A percentile compares a stretch with the other conserved stretches of the same genome.
Evolutionary conservation across 2,113 vertebrate species (phyloP).

Genomic region (Glareola pratincola): DNA sequence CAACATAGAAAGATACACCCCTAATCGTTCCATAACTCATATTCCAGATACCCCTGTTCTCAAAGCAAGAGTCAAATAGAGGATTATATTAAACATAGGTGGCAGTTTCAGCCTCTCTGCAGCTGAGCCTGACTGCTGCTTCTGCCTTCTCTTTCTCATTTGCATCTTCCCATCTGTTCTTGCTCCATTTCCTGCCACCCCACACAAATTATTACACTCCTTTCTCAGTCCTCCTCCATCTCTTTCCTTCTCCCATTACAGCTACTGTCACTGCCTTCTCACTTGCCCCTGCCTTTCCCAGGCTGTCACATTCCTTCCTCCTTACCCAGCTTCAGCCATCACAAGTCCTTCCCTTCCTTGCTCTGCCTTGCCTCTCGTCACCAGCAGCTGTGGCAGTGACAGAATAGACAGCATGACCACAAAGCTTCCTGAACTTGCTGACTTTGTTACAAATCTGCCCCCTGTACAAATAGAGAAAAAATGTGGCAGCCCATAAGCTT

Average conservation of each 20-base stretch:
- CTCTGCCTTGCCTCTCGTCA: not conserved
- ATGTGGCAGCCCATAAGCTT: not conserved
- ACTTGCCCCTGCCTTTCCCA: not conserved
- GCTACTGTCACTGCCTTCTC: not conserved
- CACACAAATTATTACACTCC: slow-evolving; percentile 22
- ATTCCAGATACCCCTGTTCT: not conserved
- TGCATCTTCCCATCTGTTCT: slow-evolving; percentile 56
- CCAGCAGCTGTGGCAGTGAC: not conserved
- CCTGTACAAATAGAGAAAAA: not conserved
- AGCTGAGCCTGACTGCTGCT: slow-evolving; percentile 31
- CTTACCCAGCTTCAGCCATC: not conserved
- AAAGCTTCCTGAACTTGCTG: not conserved
- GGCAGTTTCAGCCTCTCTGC: not conserved
- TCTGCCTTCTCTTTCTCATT: slow-evolving; percentile 29
- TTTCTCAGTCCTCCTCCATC: slow-evolving; percentile 28
- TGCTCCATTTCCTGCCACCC: slow-evolving; percentile 35
- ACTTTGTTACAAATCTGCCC: not conserved
- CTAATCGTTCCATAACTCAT: not conserved
- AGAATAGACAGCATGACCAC: not conserved
- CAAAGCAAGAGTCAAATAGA: not conserved
- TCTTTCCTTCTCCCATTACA: not conserved
- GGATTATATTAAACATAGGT: not conserved
- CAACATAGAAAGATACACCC: not conserved
- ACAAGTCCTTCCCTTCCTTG: not conserved
- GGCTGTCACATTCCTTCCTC: not conserved